Base-by-base conservation (phyloP, 2,888 invertebrate genomes). In the Notocelia uddmanniana region DNA sequence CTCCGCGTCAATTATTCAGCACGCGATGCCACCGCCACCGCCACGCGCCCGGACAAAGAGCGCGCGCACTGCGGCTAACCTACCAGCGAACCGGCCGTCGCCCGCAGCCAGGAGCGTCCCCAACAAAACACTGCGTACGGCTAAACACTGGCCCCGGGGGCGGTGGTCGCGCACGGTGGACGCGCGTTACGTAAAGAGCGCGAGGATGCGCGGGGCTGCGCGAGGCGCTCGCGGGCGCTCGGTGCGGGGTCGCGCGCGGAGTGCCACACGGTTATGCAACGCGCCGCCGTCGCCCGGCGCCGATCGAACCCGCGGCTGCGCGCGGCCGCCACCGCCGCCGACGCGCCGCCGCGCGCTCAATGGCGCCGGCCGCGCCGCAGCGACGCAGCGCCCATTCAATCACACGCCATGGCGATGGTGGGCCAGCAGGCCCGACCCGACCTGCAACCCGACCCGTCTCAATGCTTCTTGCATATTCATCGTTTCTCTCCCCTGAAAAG, bases 161-260 rank as follows among this genome's bases (percentile, higher is more conserved):
- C 66, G 75, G 77, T 80, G 80, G 74, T 78, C 79, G 82, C 85
- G 87, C 85, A 85, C 85, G 86, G 76, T 88, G 89, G 83, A 84
- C 89, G 91, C 92, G 91, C 91, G 91, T 92, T 92, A 91, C 91
- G 92, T 92, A 90, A 91, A 91, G 87, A 89, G 90, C 90, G 91
- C 91, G 89, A 86, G 85, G 84, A 79, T 81, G 88, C 89, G 90
- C 90, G 80, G 76, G 89, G 82, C 83, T 85, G 82, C 79, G 90
- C 90, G 90, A 88, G 90, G 92, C 91, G 89, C 90, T 87, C 89
- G 86, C 90, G 89, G 87, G 91, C 92, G 91, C 90, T 90, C 89
- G 86, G 86, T 85, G 89, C 89, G 89, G 89, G 85, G 83, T 91
- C 92, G 92, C 93, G 92, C 93, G 90, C 91, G 91, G 89, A 93